Conservation (phyloP, 2,797 vertebrate species). For the Mormyrus proboscirostris region DNA sequence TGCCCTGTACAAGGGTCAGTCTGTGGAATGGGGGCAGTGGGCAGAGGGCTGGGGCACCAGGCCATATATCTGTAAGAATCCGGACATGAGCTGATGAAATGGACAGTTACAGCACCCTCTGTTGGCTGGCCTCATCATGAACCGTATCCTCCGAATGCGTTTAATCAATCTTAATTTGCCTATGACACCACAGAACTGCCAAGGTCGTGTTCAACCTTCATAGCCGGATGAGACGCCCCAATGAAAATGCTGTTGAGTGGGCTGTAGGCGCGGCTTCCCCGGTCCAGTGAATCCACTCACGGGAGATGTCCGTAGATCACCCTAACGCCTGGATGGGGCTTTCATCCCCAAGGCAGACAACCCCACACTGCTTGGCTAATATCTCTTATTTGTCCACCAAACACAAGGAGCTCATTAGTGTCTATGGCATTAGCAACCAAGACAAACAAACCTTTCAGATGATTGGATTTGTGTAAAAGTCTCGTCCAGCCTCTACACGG, state of each 20-base stretch:
- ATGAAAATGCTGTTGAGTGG: background rate
- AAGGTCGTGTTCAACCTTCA: background rate
- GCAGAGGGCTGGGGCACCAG: background rate
- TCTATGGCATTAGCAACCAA: background rate
- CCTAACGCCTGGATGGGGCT: background rate
- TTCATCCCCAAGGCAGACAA: background rate
- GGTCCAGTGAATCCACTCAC: background rate
- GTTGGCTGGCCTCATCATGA: background rate
- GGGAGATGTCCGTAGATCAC: background rate
- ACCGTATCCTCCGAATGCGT: background rate
- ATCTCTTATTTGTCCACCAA: background rate
- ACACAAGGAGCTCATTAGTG: background rate
- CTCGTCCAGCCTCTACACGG: background rate
- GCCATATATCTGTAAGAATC: background rate
- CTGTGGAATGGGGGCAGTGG: background rate
- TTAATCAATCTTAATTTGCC: background rate
- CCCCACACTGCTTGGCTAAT: background rate
- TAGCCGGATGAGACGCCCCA: background rate
- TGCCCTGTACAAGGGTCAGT: background rate
- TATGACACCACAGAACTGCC: background rate
- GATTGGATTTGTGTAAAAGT: background rate
- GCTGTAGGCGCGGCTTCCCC: background rate
- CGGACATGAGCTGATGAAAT: background rate
- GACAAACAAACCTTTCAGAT: slow-evolving; percentile 3
- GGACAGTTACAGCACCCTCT: background rate